phyloP scores from a whole-genome alignment of 2,888 invertebrate species.

The Yponomeuta malinellus region DNA sequence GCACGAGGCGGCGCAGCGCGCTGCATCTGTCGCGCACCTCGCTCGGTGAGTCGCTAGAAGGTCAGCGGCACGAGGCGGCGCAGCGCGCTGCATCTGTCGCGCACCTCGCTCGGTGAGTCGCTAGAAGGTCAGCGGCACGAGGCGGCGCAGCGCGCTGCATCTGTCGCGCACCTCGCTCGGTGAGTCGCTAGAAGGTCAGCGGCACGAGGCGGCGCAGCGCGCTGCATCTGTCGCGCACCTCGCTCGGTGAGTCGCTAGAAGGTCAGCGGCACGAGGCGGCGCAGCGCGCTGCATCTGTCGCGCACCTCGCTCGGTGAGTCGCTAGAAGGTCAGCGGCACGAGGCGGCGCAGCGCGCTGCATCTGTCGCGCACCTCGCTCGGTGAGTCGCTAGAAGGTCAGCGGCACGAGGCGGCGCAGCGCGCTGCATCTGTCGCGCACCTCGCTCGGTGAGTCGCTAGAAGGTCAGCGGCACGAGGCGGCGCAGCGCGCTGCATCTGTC shows the following conservation, averaged over 20 bases:
- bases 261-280: conserved; percentile 51
- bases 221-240: conserved; percentile 33
- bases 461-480: conserved; percentile 48
- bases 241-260: not conserved
- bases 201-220: conserved; percentile 60
- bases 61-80: conserved; percentile 51
- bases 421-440: conserved; percentile 38
- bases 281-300: conserved; percentile 42
- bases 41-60: not conserved
- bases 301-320: not conserved
- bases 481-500: too few species aligned
- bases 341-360: conserved; percentile 62
- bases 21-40: conserved; percentile 32
- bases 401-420: conserved; percentile 56
- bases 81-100: conserved; percentile 42
- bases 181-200: not conserved
- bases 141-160: conserved; percentile 57
- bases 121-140: conserved; percentile 37
- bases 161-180: not conserved
- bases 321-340: conserved; percentile 30
- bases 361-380: not conserved
- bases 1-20: conserved; percentile 60
- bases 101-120: not conserved
- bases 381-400: not conserved
- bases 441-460: not conserved